These are phyloP conservation scores for Liodrosophila aerea DNA, from an alignment of 2,888 invertebrate genomes.

Conservation along the genomic window DNA sequence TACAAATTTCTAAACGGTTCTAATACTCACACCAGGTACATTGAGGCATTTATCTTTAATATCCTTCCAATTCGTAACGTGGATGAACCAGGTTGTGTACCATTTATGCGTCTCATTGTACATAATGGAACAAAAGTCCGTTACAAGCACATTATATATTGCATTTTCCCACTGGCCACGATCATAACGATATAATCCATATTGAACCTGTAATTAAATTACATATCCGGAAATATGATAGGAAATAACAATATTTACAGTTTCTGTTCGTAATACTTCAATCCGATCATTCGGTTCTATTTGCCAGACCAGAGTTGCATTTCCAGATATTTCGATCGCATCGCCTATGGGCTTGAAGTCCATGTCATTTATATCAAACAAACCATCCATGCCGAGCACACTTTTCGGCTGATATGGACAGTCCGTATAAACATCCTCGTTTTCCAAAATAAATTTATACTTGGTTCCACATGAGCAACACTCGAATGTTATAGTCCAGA, in stretches of 20 bases:
- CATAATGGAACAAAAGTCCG: not conserved
- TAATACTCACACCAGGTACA: constrained; percentile 26
- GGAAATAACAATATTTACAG: not conserved
- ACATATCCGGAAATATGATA: no score
- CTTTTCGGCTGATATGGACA: constrained; percentile 8
- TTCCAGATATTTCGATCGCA: not conserved
- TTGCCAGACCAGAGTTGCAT: constrained; percentile 19
- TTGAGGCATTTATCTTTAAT: constrained; percentile 22
- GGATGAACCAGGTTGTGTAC: constrained; percentile 22
- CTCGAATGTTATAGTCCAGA: not conserved
- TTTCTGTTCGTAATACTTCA: constrained; percentile 8
- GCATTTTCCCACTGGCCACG: constrained; percentile 30
- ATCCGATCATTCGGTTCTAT: constrained; percentile 15
- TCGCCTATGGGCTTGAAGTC: not conserved
- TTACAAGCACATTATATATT: not conserved
- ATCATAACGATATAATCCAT: not conserved
- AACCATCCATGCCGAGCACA: not conserved
- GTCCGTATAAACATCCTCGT: constrained; percentile 6
- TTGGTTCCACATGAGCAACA: not conserved
- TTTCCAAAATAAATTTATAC: constrained; percentile 1
- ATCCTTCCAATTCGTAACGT: constrained; percentile 18
- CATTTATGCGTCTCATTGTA: constrained; percentile 17
- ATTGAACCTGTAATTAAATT: constrained; percentile 3
- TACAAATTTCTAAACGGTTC: no score
- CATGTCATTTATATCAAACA: not conserved